Base-by-base conservation (phyloP, 1,140 invertebrate species). In the Idris sp. region DNA sequence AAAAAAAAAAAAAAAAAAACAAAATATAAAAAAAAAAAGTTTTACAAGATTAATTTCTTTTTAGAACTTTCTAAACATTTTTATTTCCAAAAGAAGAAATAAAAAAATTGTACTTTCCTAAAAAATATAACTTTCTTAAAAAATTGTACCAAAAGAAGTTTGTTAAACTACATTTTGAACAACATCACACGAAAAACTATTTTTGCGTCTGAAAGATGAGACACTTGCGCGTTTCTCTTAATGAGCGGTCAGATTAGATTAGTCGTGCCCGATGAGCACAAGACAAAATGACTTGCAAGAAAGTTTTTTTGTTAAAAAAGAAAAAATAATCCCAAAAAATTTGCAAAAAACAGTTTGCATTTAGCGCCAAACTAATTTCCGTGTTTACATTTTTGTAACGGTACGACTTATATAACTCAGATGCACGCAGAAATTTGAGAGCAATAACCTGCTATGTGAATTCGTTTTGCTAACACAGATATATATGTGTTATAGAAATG, bases 181-280 rank as follows among this genome's bases (percentile, higher is more conserved):
- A n/a, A n/a, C n/a, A n/a, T n/a, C n/a, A n/a, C n/a, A n/a, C n/a
- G n/a, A n/a, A 61, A 65, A 54, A 61, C 25, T 16, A 49, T 16
- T 44, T 35, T 33, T 54, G 26, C 31, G 43, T 40, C 30, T 31
- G 51, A 59, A 73, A 65, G 48, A 56, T 15, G 53, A 73, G 54
- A 53, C 51, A 36, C 19, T 10, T 51, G 44, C 49, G 36, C 40
- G 38, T 51, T 36, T 49, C 35, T 61, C 40, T 61, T 76, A 76
- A 76, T 51, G 35, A 76, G 56, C 51, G 59, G 38, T 48, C 62
- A 74, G 72, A 68, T 68, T 68, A 62, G 64, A 74, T 74, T 74
- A 74, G 71, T 58, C 16, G 54, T 48, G 54, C 19, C 41, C 62
- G 38, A 67, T 67, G 61, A 43, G 44, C 62, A 59, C 62, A 56